Conservation (phyloP, 2,888 invertebrate genomes). For the Rhagium mordax region DNA sequence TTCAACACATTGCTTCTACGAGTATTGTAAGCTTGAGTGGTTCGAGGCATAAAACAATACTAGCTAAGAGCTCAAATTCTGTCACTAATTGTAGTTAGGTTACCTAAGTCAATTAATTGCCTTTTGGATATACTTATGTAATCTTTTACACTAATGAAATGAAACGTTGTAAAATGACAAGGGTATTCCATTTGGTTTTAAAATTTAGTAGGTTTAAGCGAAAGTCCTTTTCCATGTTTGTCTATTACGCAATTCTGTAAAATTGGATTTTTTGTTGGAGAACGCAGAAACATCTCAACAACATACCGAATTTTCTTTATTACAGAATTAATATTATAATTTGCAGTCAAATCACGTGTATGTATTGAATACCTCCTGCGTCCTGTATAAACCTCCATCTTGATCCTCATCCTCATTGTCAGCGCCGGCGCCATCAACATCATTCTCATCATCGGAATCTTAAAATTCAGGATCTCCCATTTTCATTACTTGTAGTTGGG, state of each 20-base stretch:
- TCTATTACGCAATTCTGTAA: constrained; percentile 38
- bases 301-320: constrained; percentile 32
- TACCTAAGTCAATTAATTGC: background rate
- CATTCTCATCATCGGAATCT: no score
- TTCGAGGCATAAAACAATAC: constrained; percentile 18
- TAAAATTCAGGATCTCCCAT: no score
- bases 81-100: no score
- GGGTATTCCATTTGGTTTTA: constrained; percentile 37
- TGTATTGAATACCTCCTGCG: no score
- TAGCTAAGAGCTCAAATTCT: background rate
- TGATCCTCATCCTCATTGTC: no score
- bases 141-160: background rate
- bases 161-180: background rate
- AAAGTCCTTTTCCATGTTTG: constrained; percentile 35
- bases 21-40: constrained; percentile 27
- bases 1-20: constrained; percentile 26
- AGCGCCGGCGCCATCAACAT: no score
- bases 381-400: no score
- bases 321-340: constrained; percentile 18
- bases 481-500: no score
- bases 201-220: constrained; percentile 37
- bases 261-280: constrained; percentile 42
- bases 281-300: constrained; percentile 33
- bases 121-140: background rate
- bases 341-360: background rate